A percentile compares a stretch with the other conserved stretches of the same genome.
Conservation (phyloP, 2,113 vertebrate genomes). For the Oplegnathus fasciatus region DNA sequence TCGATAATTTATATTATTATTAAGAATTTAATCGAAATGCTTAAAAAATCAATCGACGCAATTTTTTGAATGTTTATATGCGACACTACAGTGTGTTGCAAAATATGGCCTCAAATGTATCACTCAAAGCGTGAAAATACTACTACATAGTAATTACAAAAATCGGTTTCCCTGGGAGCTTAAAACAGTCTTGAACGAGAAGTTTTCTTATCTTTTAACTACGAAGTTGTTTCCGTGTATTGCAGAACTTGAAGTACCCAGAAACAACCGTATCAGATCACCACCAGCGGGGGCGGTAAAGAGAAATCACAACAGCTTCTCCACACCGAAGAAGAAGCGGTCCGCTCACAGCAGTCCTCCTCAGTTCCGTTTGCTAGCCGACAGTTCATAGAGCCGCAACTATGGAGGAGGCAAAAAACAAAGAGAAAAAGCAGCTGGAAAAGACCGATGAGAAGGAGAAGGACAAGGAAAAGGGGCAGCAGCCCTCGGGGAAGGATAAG, state of each 20-base stretch:
- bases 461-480: conserved; percentile 78
- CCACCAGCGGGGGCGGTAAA: conserved; percentile 52
- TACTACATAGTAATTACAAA: not conserved
- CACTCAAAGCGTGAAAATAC: not conserved
- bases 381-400: conserved; percentile 49
- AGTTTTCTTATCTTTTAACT: not conserved
- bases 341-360: not conserved
- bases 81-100: not conserved
- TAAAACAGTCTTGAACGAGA: not conserved
- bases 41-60: not conserved
- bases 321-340: conserved; percentile 13
- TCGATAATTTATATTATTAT: too few species aligned
- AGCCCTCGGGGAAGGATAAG: conserved; percentile 82
- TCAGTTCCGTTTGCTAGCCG: conserved; percentile 53
- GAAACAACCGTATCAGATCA: fast-evolving
- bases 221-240: not conserved
- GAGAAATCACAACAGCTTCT: not conserved
- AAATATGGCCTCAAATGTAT: not conserved
- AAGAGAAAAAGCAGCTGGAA: conserved; percentile 83
- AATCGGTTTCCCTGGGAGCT: fast-evolving
- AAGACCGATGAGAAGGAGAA: conserved; percentile 84
- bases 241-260: not conserved
- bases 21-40: not conserved
- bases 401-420: conserved; percentile 87
- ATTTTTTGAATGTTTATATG: not conserved